Evolutionary conservation across 2,888 invertebrate species (phyloP).

Genomic region (Parelbella ahira): DNA sequence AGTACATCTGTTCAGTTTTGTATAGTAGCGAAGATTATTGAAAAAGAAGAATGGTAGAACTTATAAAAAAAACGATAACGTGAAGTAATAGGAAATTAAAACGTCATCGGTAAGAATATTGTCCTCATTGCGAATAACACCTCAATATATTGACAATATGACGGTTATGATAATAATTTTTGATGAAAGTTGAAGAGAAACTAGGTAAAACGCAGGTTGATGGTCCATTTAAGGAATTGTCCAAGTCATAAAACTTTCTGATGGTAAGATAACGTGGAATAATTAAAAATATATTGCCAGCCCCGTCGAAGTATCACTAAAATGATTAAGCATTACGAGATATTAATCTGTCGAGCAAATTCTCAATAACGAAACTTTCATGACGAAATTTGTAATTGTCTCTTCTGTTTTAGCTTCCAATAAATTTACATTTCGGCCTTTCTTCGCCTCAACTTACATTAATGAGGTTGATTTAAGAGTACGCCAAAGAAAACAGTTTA

Average conservation of each 20-base stretch:
- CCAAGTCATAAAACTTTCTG: slow-evolving; percentile 14
- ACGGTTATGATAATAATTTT: neutral
- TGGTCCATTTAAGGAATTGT: slow-evolving; percentile 8
- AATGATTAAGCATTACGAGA: slow-evolving; percentile 23
- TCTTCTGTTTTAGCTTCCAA: slow-evolving; percentile 22
- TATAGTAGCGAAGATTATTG: no score
- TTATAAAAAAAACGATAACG: no score
- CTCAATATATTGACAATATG: neutral
- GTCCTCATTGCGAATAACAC: slow-evolving; percentile 13
- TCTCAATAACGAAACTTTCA: slow-evolving; percentile 22
- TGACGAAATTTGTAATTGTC: slow-evolving; percentile 25
- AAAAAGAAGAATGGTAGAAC: no score
- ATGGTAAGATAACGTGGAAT: slow-evolving; percentile 18
- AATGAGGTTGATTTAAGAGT: slow-evolving; percentile 41
- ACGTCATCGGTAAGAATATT: neutral
- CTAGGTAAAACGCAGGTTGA: slow-evolving; percentile 7
- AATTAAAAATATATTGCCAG: slow-evolving; percentile 17
- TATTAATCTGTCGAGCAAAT: slow-evolving; percentile 19
- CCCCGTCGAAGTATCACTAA: slow-evolving; percentile 11
- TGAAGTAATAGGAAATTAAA: no score
- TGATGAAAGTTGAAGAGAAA: slow-evolving; percentile 13
- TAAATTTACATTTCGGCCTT: slow-evolving; percentile 19
- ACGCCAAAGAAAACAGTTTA: slow-evolving; percentile 37
- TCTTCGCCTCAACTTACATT: slow-evolving; percentile 29
- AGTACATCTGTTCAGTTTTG: no score